These are phyloP conservation scores for Turnix velox DNA, from an alignment of 2,113 vertebrate genomes.

Conservation along the genomic window DNA sequence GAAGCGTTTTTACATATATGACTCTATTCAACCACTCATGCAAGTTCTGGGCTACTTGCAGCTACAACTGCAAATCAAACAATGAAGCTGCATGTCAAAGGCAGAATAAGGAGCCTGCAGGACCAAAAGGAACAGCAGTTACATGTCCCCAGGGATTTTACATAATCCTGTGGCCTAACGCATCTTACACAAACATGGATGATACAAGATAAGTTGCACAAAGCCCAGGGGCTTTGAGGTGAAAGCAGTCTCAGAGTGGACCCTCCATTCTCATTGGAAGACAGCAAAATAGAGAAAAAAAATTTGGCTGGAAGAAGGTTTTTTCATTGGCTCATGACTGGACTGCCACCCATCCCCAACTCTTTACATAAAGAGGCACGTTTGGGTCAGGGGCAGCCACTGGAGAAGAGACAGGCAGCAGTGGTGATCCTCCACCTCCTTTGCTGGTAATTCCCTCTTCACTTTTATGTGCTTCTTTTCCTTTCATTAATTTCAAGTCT, in stretches of 20 bases:
- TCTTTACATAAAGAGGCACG: not conserved
- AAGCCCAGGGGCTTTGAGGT: not conserved
- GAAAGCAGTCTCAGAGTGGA: not conserved
- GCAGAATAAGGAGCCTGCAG: not conserved
- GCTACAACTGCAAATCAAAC: not conserved
- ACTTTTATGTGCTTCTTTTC: not conserved
- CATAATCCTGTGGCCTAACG: slow-evolving; percentile 9
- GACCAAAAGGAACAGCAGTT: not conserved
- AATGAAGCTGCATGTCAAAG: accelerated
- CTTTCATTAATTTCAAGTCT: not conserved
- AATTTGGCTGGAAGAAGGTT: not conserved
- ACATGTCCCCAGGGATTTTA: not conserved
- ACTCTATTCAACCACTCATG: not conserved
- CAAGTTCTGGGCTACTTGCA: not conserved
- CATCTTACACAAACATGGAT: not conserved
- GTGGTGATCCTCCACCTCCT: not conserved
- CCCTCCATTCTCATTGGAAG: not conserved
- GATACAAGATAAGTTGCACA: not conserved
- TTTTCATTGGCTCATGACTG: not conserved
- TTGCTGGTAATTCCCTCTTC: not conserved
- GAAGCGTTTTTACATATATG: not conserved
- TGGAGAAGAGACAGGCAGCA: not conserved
- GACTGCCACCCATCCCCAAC: not conserved
- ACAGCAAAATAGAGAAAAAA: not conserved
- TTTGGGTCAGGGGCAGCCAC: not conserved